A percentile compares a stretch with the other conserved stretches of the same genome.
phyloP scores from a whole-genome alignment of 1,140 invertebrate genomes.

The Ips typographus region DNA sequence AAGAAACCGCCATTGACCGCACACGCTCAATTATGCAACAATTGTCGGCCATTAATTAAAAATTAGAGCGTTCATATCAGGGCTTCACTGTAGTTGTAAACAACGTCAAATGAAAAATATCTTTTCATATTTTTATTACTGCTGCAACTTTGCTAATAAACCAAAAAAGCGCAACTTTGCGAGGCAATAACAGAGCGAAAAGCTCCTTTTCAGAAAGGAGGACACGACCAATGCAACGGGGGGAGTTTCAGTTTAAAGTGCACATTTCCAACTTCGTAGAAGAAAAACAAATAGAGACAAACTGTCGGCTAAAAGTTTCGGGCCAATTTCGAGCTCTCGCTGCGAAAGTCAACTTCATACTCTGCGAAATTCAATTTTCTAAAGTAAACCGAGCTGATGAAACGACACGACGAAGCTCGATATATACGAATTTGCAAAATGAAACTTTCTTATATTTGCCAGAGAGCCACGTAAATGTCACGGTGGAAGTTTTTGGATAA shows the following conservation, averaged over 20 bases:
- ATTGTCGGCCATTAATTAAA: no score
- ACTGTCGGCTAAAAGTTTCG: slow-evolving; percentile 35
- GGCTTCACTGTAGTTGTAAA: no score
- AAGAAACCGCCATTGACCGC: no score
- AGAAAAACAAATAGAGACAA: slow-evolving; percentile 31
- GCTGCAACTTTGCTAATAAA: no score
- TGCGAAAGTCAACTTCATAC: slow-evolving; percentile 23
- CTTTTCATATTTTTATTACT: no score
- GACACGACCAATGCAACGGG: neutral
- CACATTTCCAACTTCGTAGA: slow-evolving; percentile 1
- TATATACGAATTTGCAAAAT: slow-evolving; percentile 34
- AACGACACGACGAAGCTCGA: slow-evolving; percentile 27
- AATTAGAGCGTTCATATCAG: no score
- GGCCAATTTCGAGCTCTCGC: slow-evolving; percentile 30
- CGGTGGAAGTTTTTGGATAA: no score
- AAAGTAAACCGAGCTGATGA: slow-evolving; percentile 37
- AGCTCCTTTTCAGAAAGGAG: neutral
- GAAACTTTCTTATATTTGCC: slow-evolving; percentile 30
- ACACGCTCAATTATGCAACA: no score
- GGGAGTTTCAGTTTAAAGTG: slow-evolving; percentile 4
- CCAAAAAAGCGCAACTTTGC: no score
- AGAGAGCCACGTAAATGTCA: neutral
- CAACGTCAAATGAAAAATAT: no score
- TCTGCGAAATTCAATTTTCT: slow-evolving; percentile 36
- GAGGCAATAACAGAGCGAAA: no score